phyloP scores from a whole-genome alignment of 1,140 invertebrate genomes.

The Scaptomyza hsui region DNA sequence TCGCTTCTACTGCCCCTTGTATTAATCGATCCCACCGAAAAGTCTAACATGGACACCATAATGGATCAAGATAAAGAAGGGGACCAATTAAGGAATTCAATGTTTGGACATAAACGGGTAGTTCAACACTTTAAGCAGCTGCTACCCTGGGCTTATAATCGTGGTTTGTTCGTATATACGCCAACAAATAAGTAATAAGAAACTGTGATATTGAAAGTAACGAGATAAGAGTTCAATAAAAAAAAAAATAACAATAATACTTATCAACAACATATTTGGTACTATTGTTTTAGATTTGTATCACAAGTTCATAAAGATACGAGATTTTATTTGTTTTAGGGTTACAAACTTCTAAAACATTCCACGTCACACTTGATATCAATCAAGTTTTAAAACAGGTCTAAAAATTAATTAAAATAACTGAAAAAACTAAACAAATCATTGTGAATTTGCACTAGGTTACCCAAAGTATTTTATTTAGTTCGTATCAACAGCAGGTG shows the following conservation, averaged over 20 bases:
- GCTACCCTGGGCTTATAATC: conserved; percentile 67
- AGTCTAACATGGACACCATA: conserved; percentile 61
- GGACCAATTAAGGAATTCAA: conserved; percentile 46
- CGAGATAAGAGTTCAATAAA: no score
- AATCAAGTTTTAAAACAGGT: no score
- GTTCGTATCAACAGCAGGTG: background rate
- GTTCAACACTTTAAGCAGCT: conserved; percentile 45
- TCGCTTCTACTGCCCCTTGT: conserved; percentile 55
- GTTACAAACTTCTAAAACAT: no score
- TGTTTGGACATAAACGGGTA: conserved; percentile 47
- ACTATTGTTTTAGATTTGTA: no score
- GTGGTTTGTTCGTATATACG: conserved; percentile 60
- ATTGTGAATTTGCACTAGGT: background rate
- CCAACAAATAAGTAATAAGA: conserved; percentile 11
- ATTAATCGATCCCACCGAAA: conserved; percentile 53
- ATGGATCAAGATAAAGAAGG: conserved; percentile 47
- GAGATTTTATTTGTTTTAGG: no score
- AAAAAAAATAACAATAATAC: background rate
- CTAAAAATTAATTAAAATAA: no score
- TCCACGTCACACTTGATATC: background rate
- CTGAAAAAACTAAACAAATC: background rate
- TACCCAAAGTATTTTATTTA: background rate
- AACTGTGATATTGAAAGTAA: conserved; percentile 6
- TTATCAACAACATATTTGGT: no score
- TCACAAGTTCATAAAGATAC: no score